A percentile compares a stretch with the other conserved stretches of the same genome.
Evolutionary conservation across 2,888 invertebrate genomes (phyloP).

Genomic region (Nephrotoma appendiculata): DNA sequence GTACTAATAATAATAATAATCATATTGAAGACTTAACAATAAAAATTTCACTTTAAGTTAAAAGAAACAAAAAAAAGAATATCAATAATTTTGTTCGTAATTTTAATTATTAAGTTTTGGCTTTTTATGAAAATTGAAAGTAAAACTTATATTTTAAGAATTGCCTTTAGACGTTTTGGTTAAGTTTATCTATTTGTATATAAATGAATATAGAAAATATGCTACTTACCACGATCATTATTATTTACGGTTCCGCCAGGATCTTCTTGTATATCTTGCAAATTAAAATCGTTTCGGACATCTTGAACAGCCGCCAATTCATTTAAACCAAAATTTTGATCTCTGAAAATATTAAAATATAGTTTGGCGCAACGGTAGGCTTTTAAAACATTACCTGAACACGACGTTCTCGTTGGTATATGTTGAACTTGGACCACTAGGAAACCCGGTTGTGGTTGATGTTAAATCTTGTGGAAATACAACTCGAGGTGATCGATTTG

Average conservation of each 20-base stretch:
- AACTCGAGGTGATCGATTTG: conserved; percentile 30
- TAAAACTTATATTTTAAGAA: neutral
- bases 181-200: no score
- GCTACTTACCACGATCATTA: conserved; percentile 48
- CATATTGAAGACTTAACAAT: neutral
- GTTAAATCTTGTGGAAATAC: conserved; percentile 23
- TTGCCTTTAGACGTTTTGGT: neutral
- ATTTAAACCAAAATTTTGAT: conserved; percentile 43
- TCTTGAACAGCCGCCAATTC: conserved; percentile 38
- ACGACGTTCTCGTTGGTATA: conserved; percentile 31
- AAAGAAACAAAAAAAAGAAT: neutral
- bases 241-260: conserved; percentile 34
- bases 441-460: conserved; percentile 25
- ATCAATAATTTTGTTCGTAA: neutral
- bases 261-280: conserved; percentile 42
- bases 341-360: conserved; percentile 33
- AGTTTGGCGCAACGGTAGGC: neutral
- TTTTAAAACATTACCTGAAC: conserved; percentile 21
- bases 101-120: neutral
- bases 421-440: conserved; percentile 24
- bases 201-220: neutral
- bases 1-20: neutral
- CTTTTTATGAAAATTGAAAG: neutral
- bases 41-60: neutral
- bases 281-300: conserved; percentile 39